Conservation (phyloP, 1,140 invertebrate species). For the Drosophila parabipectinata region DNA sequence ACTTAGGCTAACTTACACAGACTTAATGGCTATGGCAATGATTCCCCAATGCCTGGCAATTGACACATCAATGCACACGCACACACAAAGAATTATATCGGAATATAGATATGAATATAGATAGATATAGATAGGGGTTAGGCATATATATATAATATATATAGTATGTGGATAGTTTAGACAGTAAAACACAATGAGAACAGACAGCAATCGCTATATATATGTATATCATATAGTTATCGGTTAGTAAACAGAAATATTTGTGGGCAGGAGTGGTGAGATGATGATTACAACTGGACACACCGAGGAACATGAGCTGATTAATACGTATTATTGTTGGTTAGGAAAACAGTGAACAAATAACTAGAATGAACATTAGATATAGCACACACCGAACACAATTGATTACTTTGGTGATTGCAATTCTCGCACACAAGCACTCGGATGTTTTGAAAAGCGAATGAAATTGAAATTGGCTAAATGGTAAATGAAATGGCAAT, state of each 20-base stretch:
- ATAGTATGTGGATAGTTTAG: conserved; percentile 36
- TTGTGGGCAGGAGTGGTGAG: conserved; percentile 26
- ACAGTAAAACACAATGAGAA: conserved; percentile 46
- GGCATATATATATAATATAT: conserved; percentile 18
- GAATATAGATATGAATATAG: conserved; percentile 16
- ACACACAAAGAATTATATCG: conserved; percentile 34
- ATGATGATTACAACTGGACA: conserved; percentile 55
- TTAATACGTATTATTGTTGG: conserved; percentile 41
- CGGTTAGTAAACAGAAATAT: conserved; percentile 27
- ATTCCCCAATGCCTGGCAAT: conserved; percentile 21
- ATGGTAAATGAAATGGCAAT: conserved; percentile 41
- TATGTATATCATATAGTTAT: conserved; percentile 23
- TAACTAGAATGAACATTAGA: conserved; percentile 61
- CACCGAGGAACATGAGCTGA: conserved; percentile 54
- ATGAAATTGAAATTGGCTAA: conserved; percentile 20
- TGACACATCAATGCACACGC: conserved; percentile 50
- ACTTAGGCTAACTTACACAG: conserved; percentile 67
- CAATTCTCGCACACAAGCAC: conserved; percentile 23
- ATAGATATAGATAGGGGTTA: conserved; percentile 30
- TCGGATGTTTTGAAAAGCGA: conserved; percentile 22
- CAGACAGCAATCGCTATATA: conserved; percentile 27
- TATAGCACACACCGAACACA: conserved; percentile 65
- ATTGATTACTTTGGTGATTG: conserved; percentile 75
- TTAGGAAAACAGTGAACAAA: conserved; percentile 67
- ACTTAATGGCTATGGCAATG: conserved; percentile 53